phyloP scores from a whole-genome alignment of 2,888 invertebrate species.

The Synanthedon myopaeformis region DNA sequence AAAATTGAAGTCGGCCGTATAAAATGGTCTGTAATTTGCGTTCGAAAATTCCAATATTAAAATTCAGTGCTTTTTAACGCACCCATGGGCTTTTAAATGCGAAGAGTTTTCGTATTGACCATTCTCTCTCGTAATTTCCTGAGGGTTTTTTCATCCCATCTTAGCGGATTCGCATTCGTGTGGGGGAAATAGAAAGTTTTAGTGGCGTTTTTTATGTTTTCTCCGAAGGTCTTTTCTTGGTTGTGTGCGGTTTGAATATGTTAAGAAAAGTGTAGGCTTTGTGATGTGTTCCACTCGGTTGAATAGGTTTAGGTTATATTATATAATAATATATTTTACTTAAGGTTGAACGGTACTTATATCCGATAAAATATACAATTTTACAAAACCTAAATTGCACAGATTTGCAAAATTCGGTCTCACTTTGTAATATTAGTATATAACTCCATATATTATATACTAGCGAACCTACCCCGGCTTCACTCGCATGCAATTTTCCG shows the following conservation, averaged over 20 bases:
- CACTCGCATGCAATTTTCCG: no score
- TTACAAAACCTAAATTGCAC: no score
- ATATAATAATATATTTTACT: neutral
- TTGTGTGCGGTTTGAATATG: neutral
- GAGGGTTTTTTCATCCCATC: neutral
- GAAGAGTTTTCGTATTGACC: neutral
- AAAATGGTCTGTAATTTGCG: neutral
- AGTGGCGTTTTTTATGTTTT: neutral
- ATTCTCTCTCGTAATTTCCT: neutral
- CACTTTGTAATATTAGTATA: no score
- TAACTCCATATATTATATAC: no score
- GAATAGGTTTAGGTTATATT: neutral
- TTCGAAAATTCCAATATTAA: constrained; percentile 1
- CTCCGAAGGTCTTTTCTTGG: neutral
- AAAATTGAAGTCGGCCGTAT: constrained; percentile 7
- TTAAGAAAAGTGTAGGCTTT: neutral
- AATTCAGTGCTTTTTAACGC: neutral
- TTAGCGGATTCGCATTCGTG: neutral
- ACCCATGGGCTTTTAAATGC: neutral
- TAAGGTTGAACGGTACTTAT: neutral
- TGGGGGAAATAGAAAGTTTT: neutral
- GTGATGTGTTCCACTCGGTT: no score
- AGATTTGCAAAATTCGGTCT: no score
- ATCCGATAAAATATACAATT: no score
- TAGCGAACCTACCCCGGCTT: no score